Percentiles rank a stretch among this genome's conserved stretches.
These are phyloP conservation scores for Megalops cyprinoides DNA, from an alignment of 2,797 vertebrate genomes.

Conservation along the genomic window DNA sequence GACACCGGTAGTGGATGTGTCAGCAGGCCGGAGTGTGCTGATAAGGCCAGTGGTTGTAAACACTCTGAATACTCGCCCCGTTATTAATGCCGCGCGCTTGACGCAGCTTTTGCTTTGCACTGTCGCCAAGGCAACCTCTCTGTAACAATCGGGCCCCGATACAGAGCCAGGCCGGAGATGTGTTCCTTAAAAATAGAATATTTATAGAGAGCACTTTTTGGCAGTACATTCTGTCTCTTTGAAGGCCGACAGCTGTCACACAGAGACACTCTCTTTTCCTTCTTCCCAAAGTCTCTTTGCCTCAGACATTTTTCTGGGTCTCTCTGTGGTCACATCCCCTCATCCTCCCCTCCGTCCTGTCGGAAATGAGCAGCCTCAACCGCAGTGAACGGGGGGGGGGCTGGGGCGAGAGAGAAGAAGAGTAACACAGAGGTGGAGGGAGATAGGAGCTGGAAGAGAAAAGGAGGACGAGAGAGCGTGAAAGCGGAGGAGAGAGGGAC, in stretches of 20 bases:
- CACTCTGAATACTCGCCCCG: neutral
- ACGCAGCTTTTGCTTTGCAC: constrained; percentile 22
- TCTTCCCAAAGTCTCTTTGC: neutral
- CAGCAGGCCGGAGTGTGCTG: neutral
- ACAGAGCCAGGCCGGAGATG: constrained; percentile 26
- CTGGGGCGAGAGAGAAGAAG: neutral
- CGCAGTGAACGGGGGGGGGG: neutral
- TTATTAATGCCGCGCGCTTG: constrained; percentile 11
- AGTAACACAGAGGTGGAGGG: constrained; percentile 7
- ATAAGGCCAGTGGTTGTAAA: constrained; percentile 19
- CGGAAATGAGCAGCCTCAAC: constrained; percentile 15
- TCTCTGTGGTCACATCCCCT: constrained; percentile 8
- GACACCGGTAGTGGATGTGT: neutral
- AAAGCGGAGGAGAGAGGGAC: too few relatives aligned
- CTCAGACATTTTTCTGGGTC: constrained; percentile 22
- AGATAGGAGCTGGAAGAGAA: constrained; percentile 50
- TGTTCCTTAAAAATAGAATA: constrained; percentile 39
- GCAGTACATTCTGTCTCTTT: constrained; percentile 37
- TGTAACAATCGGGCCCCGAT: constrained; percentile 11
- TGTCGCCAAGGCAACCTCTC: constrained; percentile 27
- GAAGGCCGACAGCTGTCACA: constrained; percentile 34
- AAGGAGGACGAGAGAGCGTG: neutral
- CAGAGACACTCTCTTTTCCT: constrained; percentile 17
- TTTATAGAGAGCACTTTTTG: constrained; percentile 38
- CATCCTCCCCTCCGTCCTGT: neutral